Percentiles rank a stretch among this genome's conserved stretches.
Evolutionary conservation across 1,140 invertebrate species (phyloP).

Genomic region (Scaptomyza graminum): DNA sequence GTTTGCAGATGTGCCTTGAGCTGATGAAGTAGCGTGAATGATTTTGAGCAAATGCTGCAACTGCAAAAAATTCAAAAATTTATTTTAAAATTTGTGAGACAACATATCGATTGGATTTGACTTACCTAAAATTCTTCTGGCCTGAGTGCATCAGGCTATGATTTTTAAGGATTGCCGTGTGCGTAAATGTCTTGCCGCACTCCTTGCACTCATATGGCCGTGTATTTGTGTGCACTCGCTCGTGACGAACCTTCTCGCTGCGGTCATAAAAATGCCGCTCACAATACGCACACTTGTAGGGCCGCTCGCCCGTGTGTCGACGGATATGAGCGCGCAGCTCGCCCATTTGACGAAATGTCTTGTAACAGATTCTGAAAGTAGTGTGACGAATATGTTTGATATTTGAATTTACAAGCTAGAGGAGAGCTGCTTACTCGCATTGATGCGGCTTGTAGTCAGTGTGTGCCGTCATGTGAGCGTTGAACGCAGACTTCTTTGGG

Average conservation of each 20-base stretch:
- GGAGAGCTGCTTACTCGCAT: constrained; percentile 72
- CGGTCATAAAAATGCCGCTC: constrained; percentile 76
- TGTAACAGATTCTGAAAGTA: constrained; percentile 63
- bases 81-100: background rate
- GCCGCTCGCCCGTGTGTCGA: constrained; percentile 73
- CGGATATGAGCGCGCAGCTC: constrained; percentile 75
- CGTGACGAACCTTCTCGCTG: constrained; percentile 72
- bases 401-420: background rate
- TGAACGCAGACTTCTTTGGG: constrained; percentile 58
- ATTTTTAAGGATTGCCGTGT: constrained; percentile 82
- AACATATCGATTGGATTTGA: rapidly evolving
- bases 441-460: constrained; percentile 73
- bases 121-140: constrained; percentile 71
- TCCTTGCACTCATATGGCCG: constrained; percentile 85
- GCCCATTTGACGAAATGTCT: constrained; percentile 72
- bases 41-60: constrained; percentile 68
- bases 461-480: constrained; percentile 66
- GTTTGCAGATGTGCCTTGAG: constrained; percentile 77
- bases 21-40: constrained; percentile 72
- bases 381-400: background rate
- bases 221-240: constrained; percentile 85
- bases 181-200: constrained; percentile 86
- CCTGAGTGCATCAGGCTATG: constrained; percentile 69
- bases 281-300: constrained; percentile 73
- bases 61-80: constrained; percentile 37